A percentile compares a stretch with the other conserved stretches of the same genome.
These are phyloP conservation scores for Brachirus orientalis DNA, from an alignment of 2,113 vertebrate genomes.

Conservation along the genomic window DNA sequence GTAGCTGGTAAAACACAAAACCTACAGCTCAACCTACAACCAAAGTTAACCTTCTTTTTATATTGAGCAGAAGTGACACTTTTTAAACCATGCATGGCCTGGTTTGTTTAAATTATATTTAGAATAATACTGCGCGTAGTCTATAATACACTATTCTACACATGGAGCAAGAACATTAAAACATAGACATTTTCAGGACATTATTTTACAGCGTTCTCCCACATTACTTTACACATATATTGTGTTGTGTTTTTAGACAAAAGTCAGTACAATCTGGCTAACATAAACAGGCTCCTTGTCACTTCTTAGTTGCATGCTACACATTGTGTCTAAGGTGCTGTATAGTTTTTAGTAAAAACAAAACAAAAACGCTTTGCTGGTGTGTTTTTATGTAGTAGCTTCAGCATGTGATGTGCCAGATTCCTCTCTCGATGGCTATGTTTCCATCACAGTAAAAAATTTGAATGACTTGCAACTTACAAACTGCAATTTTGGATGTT, in stretches of 20 bases:
- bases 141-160: conserved; percentile 91
- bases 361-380: conserved; percentile 53
- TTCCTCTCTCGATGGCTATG: conserved; percentile 49
- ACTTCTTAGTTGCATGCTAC: conserved; percentile 76
- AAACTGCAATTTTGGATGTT: conserved; percentile 11
- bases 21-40: conserved; percentile 64
- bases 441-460: conserved; percentile 63
- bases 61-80: conserved; percentile 74
- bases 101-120: conserved; percentile 88
- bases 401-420: conserved; percentile 10
- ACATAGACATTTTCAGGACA: conserved; percentile 75
- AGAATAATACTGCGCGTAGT: conserved; percentile 88
- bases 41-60: conserved; percentile 71
- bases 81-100: conserved; percentile 82
- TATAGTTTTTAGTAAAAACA: conserved; percentile 59
- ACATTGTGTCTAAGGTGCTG: conserved; percentile 82
- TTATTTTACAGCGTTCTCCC: conserved; percentile 84
- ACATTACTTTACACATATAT: conserved; percentile 74
- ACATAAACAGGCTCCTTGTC: conserved; percentile 50
- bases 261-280: conserved; percentile 75
- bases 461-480: conserved; percentile 15
- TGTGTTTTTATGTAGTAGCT: conserved; percentile 25
- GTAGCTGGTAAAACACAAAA: conserved; percentile 61
- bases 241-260: conserved; percentile 53
- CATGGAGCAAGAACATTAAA: conserved; percentile 59